Evolutionary conservation across 2,888 invertebrate genomes (phyloP).

Genomic region (Hydrotaea diabolus): DNA sequence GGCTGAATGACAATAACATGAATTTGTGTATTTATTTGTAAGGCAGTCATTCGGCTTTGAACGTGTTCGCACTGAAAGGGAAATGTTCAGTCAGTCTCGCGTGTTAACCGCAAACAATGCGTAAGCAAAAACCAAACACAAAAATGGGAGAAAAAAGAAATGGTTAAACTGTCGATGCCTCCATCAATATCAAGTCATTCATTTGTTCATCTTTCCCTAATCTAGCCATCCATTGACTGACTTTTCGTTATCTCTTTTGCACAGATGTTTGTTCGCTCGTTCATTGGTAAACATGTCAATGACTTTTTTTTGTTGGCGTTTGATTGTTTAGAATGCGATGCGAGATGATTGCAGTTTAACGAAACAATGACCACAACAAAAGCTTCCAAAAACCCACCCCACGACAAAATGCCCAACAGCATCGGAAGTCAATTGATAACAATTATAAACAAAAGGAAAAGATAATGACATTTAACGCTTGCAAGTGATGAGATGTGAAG

Average conservation of each 20-base stretch:
- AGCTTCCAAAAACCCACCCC: background rate
- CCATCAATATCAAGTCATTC: background rate
- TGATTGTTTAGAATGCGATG: constrained; percentile 39
- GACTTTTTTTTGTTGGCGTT: constrained; percentile 43
- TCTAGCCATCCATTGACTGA: background rate
- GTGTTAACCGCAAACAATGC: background rate
- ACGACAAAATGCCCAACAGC: constrained; percentile 32
- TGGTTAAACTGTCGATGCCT: background rate
- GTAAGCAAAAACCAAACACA: background rate
- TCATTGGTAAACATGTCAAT: constrained; percentile 51
- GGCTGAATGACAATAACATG: background rate
- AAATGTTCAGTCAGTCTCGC: background rate
- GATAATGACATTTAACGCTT: background rate
- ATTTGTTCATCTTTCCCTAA: background rate
- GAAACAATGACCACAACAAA: background rate
- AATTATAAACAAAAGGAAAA: constrained; percentile 43
- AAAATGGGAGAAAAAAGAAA: background rate
- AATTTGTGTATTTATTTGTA: background rate
- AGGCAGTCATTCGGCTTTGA: no score
- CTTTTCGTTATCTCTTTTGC: background rate
- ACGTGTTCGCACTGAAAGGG: background rate
- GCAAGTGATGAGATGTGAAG: background rate
- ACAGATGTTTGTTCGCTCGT: background rate
- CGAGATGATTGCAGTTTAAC: constrained; percentile 18
- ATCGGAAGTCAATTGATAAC: constrained; percentile 57